Conservation (phyloP, 2,888 invertebrate species). For the Spilosoma lubricipeda region DNA sequence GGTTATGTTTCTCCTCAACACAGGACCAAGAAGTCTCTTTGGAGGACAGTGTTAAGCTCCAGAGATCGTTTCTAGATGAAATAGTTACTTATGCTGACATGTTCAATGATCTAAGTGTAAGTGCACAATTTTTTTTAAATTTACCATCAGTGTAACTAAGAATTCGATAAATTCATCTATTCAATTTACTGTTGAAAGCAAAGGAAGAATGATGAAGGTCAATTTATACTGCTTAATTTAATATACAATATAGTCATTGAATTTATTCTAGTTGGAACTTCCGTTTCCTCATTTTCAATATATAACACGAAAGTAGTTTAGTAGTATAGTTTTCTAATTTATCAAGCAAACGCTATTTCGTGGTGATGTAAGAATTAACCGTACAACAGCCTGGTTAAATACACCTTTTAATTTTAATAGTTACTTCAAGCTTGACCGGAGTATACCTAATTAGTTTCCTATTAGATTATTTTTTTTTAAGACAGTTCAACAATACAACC, state of each 20-base stretch:
- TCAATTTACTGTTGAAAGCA: no score
- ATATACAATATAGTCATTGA: not conserved
- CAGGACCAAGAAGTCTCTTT: slow-evolving; percentile 57
- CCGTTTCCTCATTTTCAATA: not conserved
- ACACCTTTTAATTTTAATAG: no score
- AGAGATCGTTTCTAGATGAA: slow-evolving; percentile 61
- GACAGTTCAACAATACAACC: no score
- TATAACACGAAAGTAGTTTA: no score
- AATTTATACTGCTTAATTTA: not conserved
- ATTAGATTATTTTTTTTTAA: no score
- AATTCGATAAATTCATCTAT: not conserved
- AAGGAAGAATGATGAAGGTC: no score
- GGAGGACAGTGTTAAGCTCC: slow-evolving; percentile 60
- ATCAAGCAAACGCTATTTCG: no score
- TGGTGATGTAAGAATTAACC: no score
- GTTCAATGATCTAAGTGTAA: slow-evolving; percentile 68
- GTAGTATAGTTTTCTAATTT: no score
- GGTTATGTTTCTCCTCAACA: slow-evolving; percentile 74
- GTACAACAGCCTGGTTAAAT: no score
- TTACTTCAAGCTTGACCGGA: no score
- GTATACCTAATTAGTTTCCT: no score
- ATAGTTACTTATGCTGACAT: slow-evolving; percentile 64
- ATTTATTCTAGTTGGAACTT: not conserved
- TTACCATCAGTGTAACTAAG: not conserved
- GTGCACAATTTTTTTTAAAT: slow-evolving; percentile 26